A percentile compares a stretch with the other conserved stretches of the same genome.
Evolutionary conservation across 2,797 vertebrate species (phyloP).

Genomic region (Crocidura indochinensis): DNA sequence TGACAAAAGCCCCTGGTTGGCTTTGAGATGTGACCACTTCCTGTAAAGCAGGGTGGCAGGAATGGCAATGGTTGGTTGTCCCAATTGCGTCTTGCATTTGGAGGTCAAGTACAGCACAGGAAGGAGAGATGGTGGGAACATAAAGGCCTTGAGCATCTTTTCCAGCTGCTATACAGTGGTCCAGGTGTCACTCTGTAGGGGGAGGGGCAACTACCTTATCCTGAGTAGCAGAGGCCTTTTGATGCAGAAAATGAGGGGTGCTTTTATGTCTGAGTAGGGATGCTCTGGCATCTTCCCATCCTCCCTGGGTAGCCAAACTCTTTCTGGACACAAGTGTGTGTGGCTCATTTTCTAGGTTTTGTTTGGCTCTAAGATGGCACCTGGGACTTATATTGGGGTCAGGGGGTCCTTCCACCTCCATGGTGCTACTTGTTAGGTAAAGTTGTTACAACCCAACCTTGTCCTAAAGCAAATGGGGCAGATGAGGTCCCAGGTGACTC

Average conservation of each 20-base stretch:
- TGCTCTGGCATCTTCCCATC: too few relatives aligned
- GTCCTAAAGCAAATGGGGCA: background rate
- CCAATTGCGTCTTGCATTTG: background rate
- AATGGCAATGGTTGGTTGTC: background rate
- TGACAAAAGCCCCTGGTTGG: background rate
- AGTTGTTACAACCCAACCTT: background rate
- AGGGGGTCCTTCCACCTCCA: background rate
- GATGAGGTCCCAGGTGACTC: background rate
- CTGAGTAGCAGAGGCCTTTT: background rate
- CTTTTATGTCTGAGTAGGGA: background rate
- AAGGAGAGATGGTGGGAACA: background rate
- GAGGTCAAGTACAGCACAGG: background rate
- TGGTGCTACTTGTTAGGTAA: background rate
- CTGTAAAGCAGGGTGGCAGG: background rate
- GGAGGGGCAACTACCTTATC: background rate
- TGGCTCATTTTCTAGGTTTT: background rate
- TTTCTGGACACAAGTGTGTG: background rate
- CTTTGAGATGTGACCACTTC: background rate
- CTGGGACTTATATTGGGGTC: conserved; percentile 20
- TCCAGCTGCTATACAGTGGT: accelerated
- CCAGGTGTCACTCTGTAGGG: background rate
- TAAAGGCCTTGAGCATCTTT: background rate
- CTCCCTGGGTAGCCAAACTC: too few relatives aligned
- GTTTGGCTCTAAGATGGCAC: conserved; percentile 49
- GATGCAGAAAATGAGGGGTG: background rate